Evolutionary conservation across 2,113 vertebrate genomes (phyloP), one percentile per base, ranked within the genome.

Genomic region (Tichodroma muraria): DNA sequence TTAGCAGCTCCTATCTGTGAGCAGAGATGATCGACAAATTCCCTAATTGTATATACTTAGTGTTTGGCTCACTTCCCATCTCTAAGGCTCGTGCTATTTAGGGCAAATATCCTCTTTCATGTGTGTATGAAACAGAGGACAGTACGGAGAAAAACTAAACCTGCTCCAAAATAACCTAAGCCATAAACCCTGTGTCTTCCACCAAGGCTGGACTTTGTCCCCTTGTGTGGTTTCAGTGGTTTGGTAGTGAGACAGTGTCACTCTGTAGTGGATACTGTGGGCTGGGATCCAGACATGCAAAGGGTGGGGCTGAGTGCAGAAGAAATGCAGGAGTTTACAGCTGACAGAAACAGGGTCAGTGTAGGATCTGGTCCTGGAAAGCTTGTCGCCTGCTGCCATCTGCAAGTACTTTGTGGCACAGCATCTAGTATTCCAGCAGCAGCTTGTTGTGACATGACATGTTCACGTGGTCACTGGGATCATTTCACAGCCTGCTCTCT

Each of bases 311-410:
- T 47, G 33, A 40, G 44, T 9, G 31, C 53, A 75, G 50, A 13
- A 37, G 64, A 83, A 56, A 50, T 11, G 37, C 71, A 81, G 37
- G 22, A 65, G 31, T 53, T 83, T 40, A 21, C 50, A 90, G 70
- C 57, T 88, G 82, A 28, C 31, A 72, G 61, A 59, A 95, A 18
- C 30, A 15, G 56, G 12, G 14, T 56, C 44, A 33, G 15, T 4
- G 0, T 4, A 47, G 89, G 76, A 42, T 56, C 54, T 66, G 30
- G 19, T 66, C 65, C 65, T 82, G 53, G 49, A 88, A 94, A 82
- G 31, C 27, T 81, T 82, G 79, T 60, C 63, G 79, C 90, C 57
- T 94, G 79, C 92, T 95, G 93, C 94, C 90, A 85, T 82, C 92
- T 93, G 90, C 79, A 76, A 95, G 75, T 64, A 4, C 31, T 81